A percentile compares a stretch with the other conserved stretches of the same genome.
Conservation (phyloP, 1,140 invertebrate species). For the Chelonus insularis region DNA sequence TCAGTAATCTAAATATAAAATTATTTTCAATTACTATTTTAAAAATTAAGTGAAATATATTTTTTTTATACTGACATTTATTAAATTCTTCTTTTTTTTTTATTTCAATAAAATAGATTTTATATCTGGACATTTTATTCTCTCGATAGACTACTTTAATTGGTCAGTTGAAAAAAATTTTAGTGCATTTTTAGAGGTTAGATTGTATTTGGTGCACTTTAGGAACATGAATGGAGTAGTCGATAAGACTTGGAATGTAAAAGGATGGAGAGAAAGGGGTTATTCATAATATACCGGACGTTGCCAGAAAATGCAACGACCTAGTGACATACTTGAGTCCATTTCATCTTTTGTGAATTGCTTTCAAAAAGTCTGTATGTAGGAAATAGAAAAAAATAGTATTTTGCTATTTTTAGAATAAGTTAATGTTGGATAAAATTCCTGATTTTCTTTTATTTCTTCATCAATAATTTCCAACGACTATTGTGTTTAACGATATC, state of each 20-base stretch:
- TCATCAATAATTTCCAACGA: too few species aligned
- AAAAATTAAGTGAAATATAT: too few species aligned
- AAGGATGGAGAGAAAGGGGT: neutral
- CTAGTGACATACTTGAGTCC: conserved; percentile 25
- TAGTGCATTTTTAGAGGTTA: neutral
- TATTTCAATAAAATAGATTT: too few species aligned
- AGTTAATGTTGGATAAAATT: neutral
- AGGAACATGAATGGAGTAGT: neutral
- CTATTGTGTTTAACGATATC: too few species aligned
- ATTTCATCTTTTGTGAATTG: conserved; percentile 19
- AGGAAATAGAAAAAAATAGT: neutral
- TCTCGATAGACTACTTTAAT: too few species aligned
- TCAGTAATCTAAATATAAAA: too few species aligned
- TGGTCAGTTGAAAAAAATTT: too few species aligned
- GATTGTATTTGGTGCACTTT: neutral
- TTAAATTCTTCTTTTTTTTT: too few species aligned
- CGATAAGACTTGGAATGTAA: neutral
- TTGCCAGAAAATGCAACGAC: conserved; percentile 22
- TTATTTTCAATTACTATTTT: too few species aligned
- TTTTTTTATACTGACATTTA: too few species aligned
- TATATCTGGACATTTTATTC: too few species aligned
- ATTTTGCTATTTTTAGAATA: neutral
- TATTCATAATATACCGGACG: conserved; percentile 18
- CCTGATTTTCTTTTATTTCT: too few species aligned
- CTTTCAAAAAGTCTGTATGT: neutral